phyloP scores from a whole-genome alignment of 2,797 vertebrate genomes.

The Pangasius krempfi region DNA sequence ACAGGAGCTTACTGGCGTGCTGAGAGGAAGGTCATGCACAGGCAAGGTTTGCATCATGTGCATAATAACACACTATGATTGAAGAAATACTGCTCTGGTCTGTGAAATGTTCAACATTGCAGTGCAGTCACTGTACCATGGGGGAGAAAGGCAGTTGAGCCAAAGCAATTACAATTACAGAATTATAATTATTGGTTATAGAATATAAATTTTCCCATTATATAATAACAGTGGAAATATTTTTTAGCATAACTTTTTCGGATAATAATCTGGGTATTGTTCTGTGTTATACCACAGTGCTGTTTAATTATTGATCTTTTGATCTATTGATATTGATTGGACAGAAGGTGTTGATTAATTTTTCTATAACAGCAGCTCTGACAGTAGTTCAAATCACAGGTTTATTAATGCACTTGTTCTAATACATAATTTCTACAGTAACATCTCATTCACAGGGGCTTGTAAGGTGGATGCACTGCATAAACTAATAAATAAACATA shows the following conservation, averaged over 20 bases:
- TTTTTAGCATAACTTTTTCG: neutral
- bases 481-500: neutral
- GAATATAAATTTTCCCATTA: neutral
- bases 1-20: slow-evolving; percentile 9
- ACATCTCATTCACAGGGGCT: neutral
- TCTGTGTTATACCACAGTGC: too few relatives aligned
- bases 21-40: slow-evolving; percentile 8
- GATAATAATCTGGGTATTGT: neutral
- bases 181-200: slow-evolving; percentile 3
- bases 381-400: neutral
- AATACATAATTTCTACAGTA: neutral
- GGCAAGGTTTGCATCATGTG: slow-evolving; percentile 20
- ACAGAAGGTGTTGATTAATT: neutral
- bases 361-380: neutral
- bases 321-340: too few relatives aligned
- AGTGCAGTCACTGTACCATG: neutral
- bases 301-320: neutral
- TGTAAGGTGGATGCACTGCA: neutral
- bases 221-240: neutral
- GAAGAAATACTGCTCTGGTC: slow-evolving; percentile 4
- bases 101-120: slow-evolving; percentile 3
- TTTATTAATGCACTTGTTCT: neutral
- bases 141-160: neutral
- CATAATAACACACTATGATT: slow-evolving; percentile 10
- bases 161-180: neutral